Base-by-base conservation (phyloP, 2,888 invertebrate genomes). In the Galerucella nymphaeae region DNA sequence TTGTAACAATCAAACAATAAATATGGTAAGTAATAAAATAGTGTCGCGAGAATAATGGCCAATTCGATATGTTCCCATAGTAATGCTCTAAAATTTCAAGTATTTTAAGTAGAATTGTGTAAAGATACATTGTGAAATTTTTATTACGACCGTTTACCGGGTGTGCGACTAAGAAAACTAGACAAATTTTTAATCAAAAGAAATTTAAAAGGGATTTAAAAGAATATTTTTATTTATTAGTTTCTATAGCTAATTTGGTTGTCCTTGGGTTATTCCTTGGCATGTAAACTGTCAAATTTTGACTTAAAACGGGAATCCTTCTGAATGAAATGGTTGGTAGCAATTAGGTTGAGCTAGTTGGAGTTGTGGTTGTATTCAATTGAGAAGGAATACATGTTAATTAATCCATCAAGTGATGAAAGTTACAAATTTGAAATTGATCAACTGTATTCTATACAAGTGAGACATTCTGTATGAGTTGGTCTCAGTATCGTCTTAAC, bases 1-100 rank as follows among this genome's bases (percentile, higher is more conserved):
- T 69, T 69, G 68, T 62, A 62, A 42, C 61, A 62, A 62, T 62
- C 61, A 18, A 62, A 62, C 61, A 62, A 62, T 62, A 62, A 62
- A 62, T 62, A 62, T 18, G 42, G 42, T 18, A 2, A 18, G 16
- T 16, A 42, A 18, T 62, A 62, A 62, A 62, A 62, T 20, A 62
- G 42, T 62, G 61, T 62, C 42, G 61, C 61, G 61, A 42, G 10
- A 13, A 42, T 62, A 62, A 62, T 42, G 61, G 41, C 2, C 38
- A 58, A 11, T 42, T 62, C 38, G 42, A 42, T 62, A 41, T n/a
- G 61, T 62, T 62, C 61, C 18, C 38, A 42, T 42, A 62, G 61
- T 62, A 41, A 16, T 38, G 59, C 13, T 38, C 59, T 59, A 30
- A 62, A 62, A 62, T 62, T 62, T 41, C 61, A 38, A 62, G 42